These are phyloP conservation scores for Gopherus flavomarginatus DNA, from an alignment of 2,113 vertebrate genomes.

Conservation along the genomic window DNA sequence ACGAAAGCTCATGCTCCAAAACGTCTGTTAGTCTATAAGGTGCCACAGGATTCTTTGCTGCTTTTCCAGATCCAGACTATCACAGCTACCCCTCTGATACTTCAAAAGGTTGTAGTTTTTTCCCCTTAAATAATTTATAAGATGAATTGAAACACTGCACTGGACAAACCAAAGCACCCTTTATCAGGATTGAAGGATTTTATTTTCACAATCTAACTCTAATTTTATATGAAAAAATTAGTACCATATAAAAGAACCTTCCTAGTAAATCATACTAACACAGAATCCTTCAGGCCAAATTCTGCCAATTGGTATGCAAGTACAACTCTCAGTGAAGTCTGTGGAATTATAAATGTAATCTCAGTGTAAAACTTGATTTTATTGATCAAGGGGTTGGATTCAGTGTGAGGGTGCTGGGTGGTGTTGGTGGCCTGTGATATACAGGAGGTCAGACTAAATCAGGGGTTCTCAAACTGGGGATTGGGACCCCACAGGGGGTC, in stretches of 20 bases:
- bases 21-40: too few relatives aligned
- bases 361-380: not conserved
- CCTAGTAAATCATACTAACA: not conserved
- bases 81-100: too few relatives aligned
- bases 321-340: not conserved
- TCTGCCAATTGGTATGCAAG: not conserved
- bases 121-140: not conserved
- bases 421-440: too few relatives aligned
- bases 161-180: too few relatives aligned
- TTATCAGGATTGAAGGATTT: not conserved
- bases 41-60: too few relatives aligned
- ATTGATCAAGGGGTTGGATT: not conserved
- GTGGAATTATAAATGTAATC: not conserved
- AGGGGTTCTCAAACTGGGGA: too few relatives aligned
- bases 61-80: too few relatives aligned
- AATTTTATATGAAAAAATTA: not conserved
- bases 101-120: not conserved
- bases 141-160: not conserved
- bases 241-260: not conserved
- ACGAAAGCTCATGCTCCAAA: too few relatives aligned
- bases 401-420: too few relatives aligned
- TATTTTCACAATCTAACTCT: not conserved
- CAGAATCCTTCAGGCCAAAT: not conserved
- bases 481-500: too few relatives aligned
- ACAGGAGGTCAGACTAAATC: too few relatives aligned